Evolutionary conservation across 30 jellyfish, hydroid and myxozoan species (phyloP), one percentile per base, ranked within the genome.

Genomic region (Aurelia sp.): DNA sequence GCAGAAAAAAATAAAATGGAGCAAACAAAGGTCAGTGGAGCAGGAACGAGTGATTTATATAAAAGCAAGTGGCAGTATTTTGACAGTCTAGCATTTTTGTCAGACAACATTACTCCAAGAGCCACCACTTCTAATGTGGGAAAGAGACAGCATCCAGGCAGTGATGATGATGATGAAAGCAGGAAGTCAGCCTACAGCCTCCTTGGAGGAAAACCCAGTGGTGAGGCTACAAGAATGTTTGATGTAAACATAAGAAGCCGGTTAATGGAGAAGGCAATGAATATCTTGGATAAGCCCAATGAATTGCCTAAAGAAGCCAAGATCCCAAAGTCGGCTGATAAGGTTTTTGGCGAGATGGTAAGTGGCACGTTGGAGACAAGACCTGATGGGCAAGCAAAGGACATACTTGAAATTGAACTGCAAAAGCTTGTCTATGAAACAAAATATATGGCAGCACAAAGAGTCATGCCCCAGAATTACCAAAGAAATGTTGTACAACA

Each of bases 81-180:
- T 60, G 86, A 75, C 48, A 53, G 73, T 37, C 61, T 75, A 37
- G 53, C 86, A 27, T 75, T 75, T 40, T 75, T 75, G 86, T 75
- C 86, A 21, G 86, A 75, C 75, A 75, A 75, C 35, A 76, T 75
- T 22, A 60, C 86, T 27, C 86, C 86, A 48, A 48, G 86, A 27
- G 86, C 86, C 77, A 75, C 86, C 47, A 75, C 53, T 75, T 75
- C 86, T 50, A 75, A 75, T 53, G 66, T 75, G 27, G 76, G 86
- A 48, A 75, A 48, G 37, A 33, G 40, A 73, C 85, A 57, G 58
- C 58, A 22, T 21, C 82, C 82, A 1, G 58, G 86, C 40, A 22
- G 77, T 27, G 66, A 57, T 31, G 53, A 55, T 75, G 86, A 75
- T 75, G 86, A 75, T 47, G 86, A 75, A 22, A 21, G 86, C 77